Percentiles rank a stretch among this genome's conserved stretches.
These are phyloP conservation scores for Antheraea yamamai DNA, from an alignment of 2,888 invertebrate species.

Conservation along the genomic window DNA sequence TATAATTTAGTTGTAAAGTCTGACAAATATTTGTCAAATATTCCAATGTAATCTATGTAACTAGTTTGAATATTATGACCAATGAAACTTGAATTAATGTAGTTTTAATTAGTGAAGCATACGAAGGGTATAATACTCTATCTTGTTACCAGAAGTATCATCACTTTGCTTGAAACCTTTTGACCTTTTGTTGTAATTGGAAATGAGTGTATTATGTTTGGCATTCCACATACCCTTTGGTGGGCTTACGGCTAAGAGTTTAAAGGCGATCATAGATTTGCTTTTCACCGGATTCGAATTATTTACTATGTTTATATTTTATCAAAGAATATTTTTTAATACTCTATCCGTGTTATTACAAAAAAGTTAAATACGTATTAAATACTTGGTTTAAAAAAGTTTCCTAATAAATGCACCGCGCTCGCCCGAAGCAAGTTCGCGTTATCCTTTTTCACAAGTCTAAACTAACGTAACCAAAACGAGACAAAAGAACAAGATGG, in stretches of 20 bases:
- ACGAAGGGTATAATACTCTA: neutral
- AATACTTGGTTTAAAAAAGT: too few relatives aligned
- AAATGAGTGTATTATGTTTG: neutral
- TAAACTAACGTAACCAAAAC: too few relatives aligned
- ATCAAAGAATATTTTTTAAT: too few relatives aligned
- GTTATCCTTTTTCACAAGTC: too few relatives aligned
- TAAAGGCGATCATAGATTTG: neutral
- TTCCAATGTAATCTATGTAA: neutral
- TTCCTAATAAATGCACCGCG: too few relatives aligned
- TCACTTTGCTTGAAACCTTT: neutral
- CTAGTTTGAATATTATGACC: neutral
- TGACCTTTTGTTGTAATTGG: neutral
- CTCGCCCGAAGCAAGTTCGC: too few relatives aligned
- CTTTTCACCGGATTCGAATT: neutral
- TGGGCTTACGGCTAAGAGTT: neutral
- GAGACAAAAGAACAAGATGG: too few relatives aligned
- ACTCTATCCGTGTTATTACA: too few relatives aligned
- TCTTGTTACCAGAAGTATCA: neutral
- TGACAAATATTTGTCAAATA: neutral
- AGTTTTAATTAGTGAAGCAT: neutral
- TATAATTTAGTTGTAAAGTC: neutral
- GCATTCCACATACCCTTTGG: neutral
- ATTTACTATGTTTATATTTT: too few relatives aligned
- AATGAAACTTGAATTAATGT: neutral
- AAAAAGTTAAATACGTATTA: too few relatives aligned